Conservation (phyloP, 2,797 vertebrate genomes). For the Micropoecilia bifurca region DNA sequence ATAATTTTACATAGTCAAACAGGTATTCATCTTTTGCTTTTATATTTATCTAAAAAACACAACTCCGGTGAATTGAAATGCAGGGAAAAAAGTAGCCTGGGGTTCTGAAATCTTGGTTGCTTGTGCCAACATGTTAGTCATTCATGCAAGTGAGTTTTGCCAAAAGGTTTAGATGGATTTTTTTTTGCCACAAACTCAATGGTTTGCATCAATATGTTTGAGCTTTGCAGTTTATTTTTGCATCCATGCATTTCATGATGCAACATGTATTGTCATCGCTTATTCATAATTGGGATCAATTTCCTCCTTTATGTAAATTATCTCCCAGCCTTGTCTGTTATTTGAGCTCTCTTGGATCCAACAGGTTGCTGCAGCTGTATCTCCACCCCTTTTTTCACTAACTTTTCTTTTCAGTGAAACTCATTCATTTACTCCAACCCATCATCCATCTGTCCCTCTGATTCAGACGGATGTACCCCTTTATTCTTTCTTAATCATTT, state of each 20-base stretch:
- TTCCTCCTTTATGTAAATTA: not conserved
- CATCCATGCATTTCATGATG: not conserved
- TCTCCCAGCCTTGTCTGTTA: slow-evolving; percentile 22
- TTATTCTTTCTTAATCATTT: slow-evolving; percentile 26
- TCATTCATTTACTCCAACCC: slow-evolving; percentile 67
- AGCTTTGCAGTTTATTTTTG: not conserved
- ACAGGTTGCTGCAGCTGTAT: slow-evolving; percentile 74
- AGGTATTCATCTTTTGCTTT: not conserved
- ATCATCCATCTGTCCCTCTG: slow-evolving; percentile 47
- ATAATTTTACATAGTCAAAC: not conserved
- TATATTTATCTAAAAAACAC: too few species aligned
- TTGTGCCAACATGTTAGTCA: not conserved
- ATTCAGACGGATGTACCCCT: slow-evolving; percentile 29
- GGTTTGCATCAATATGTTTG: not conserved
- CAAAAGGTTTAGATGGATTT: not conserved
- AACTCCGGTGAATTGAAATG: slow-evolving; percentile 2
- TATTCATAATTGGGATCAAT: slow-evolving; percentile 13
- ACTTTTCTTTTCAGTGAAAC: slow-evolving; percentile 60
- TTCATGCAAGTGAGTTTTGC: slow-evolving; percentile 7
- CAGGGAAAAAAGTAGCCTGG: not conserved
- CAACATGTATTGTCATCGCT: slow-evolving; percentile 30
- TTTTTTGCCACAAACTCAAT: not conserved
- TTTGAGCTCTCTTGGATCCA: slow-evolving; percentile 49
- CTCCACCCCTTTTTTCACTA: slow-evolving; percentile 57
- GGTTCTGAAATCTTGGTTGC: slow-evolving; percentile 9